Evolutionary conservation across 2,888 invertebrate genomes (phyloP).

Genomic region (Axea sp.): DNA sequence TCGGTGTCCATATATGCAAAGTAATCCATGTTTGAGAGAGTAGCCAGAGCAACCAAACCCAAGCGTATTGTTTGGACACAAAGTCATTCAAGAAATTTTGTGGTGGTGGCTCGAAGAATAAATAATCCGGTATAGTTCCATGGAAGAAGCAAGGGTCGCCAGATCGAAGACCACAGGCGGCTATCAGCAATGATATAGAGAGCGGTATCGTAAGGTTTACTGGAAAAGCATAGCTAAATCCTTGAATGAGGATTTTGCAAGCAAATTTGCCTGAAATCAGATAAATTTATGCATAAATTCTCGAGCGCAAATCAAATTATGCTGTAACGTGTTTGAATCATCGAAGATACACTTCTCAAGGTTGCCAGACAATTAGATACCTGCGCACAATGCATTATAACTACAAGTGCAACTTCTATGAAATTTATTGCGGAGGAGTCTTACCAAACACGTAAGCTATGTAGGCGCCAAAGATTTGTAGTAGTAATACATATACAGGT

Average conservation of each 20-base stretch:
- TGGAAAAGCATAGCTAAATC: slow-evolving; percentile 98
- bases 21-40: slow-evolving; percentile 98
- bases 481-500: slow-evolving; percentile 87
- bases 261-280: slow-evolving; percentile 88
- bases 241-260: slow-evolving; percentile 97
- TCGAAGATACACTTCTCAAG: too few relatives aligned
- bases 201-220: slow-evolving; percentile 95
- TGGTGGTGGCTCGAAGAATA: slow-evolving; percentile 95
- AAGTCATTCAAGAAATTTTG: slow-evolving; percentile 90
- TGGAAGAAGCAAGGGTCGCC: slow-evolving; percentile 94
- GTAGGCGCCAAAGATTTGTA: slow-evolving; percentile 91
- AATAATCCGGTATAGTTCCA: slow-evolving; percentile 90
- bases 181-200: slow-evolving; percentile 91
- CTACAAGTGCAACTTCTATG: neutral
- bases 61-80: slow-evolving; percentile 92
- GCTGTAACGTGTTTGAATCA: neutral
- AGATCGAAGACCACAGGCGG: slow-evolving; percentile 92
- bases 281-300: slow-evolving; percentile 3
- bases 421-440: slow-evolving; percentile 32
- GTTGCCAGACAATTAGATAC: too few relatives aligned
- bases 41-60: slow-evolving; percentile 96
- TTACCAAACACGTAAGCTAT: slow-evolving; percentile 92
- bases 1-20: slow-evolving; percentile 98
- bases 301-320: too few relatives aligned
- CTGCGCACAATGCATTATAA: slow-evolving; percentile 6